Evolutionary conservation across 2,888 invertebrate genomes (phyloP).

Genomic region (Netelia inedita): DNA sequence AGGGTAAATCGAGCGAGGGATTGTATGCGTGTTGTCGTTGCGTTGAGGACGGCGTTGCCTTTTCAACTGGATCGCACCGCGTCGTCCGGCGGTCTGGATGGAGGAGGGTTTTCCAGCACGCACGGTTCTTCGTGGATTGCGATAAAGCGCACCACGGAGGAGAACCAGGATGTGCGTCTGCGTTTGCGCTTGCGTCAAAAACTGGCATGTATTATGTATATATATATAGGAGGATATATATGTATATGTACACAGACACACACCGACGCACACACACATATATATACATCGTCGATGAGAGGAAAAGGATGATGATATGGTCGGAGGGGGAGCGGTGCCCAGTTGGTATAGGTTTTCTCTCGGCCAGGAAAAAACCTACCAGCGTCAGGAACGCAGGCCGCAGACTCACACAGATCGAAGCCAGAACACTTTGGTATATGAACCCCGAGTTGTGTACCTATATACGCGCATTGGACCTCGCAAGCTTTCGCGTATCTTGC

Average conservation of each 20-base stretch:
- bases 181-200: conserved; percentile 80
- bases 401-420: conserved; percentile 21
- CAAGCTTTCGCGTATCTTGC: conserved; percentile 44
- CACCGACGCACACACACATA: neutral
- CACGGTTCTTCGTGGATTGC: conserved; percentile 47
- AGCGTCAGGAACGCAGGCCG: conserved; percentile 14
- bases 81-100: conserved; percentile 73
- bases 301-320: conserved; percentile 56
- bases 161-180: conserved; percentile 72
- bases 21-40: neutral
- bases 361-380: conserved; percentile 34
- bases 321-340: conserved; percentile 36
- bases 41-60: conserved; percentile 50
- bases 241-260: conserved; percentile 4
- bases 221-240: neutral
- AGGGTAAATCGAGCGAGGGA: neutral
- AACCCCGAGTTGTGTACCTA: conserved; percentile 15
- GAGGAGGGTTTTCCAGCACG: conserved; percentile 61
- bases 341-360: conserved; percentile 48
- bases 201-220: neutral
- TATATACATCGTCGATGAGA: conserved; percentile 31
- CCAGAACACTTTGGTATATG: conserved; percentile 5
- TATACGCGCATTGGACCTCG: conserved; percentile 46
- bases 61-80: conserved; percentile 67
- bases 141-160: conserved; percentile 57